Conservation (phyloP, 2,797 vertebrate species). For the Enteromius treurensis region DNA sequence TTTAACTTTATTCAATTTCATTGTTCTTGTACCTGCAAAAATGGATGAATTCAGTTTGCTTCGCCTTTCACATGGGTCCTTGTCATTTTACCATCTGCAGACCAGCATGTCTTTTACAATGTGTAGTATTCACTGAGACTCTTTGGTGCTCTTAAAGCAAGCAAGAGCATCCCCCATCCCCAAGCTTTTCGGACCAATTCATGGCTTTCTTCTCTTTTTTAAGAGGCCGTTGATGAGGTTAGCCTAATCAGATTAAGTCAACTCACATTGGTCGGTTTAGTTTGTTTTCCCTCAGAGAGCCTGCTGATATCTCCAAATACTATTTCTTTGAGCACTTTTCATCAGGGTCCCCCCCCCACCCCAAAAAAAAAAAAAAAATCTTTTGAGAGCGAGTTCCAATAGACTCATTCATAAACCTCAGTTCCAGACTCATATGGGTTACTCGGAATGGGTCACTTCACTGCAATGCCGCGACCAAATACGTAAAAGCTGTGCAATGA, state of each 20-base stretch:
- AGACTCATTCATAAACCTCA: conserved; percentile 84
- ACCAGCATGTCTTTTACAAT: conserved; percentile 84
- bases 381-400: conserved; percentile 83
- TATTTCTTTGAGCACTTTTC: conserved; percentile 84
- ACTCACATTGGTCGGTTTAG: conserved; percentile 86
- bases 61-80: conserved; percentile 80
- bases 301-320: conserved; percentile 86
- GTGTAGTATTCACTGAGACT: conserved; percentile 80
- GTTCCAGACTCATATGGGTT: conserved; percentile 82
- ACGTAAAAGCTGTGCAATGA: conserved; percentile 86
- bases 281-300: conserved; percentile 90
- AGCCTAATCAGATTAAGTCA: conserved; percentile 97
- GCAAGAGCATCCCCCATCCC: conserved; percentile 69
- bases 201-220: conserved; percentile 85
- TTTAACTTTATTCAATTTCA: conserved; percentile 74
- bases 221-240: conserved; percentile 91
- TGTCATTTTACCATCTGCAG: conserved; percentile 90
- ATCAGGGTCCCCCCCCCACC: conserved; percentile 75
- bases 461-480: conserved; percentile 79
- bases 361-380: conserved; percentile 70
- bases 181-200: conserved; percentile 78
- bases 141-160: conserved; percentile 78
- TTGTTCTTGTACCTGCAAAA: conserved; percentile 81
- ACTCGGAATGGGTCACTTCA: conserved; percentile 91
- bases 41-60: conserved; percentile 81